Evolutionary conservation across 2,888 invertebrate genomes (phyloP).

Genomic region (Gasteruption jaculator): DNA sequence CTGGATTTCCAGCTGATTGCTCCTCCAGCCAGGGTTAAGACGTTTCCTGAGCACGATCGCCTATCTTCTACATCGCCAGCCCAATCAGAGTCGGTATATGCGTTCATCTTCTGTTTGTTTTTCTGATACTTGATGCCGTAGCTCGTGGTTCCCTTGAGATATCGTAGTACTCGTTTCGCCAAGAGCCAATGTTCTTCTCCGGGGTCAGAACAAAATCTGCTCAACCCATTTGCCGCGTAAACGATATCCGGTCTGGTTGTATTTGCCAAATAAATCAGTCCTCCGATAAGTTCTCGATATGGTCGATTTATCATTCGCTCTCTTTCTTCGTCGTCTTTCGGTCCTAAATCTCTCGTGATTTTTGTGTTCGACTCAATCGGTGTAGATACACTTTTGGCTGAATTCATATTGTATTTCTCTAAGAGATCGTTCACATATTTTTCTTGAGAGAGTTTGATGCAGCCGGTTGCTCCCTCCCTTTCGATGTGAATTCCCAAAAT

Average conservation of each 20-base stretch:
- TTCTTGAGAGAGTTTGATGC: slow-evolving; percentile 12
- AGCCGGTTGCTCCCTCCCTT: slow-evolving; percentile 12
- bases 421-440: slow-evolving; percentile 13
- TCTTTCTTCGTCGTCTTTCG: slow-evolving; percentile 11
- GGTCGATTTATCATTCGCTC: slow-evolving; percentile 18
- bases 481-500: slow-evolving; percentile 15
- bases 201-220: slow-evolving; percentile 19
- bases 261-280: slow-evolving; percentile 24
- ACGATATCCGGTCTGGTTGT: slow-evolving; percentile 24
- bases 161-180: slow-evolving; percentile 22
- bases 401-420: slow-evolving; percentile 10
- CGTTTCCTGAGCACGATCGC: slow-evolving; percentile 20
- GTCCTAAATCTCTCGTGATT: slow-evolving; percentile 18
- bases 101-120: slow-evolving; percentile 9
- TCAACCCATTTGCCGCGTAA: slow-evolving; percentile 20
- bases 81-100: slow-evolving; percentile 23
- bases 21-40: slow-evolving; percentile 9
- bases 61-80: slow-evolving; percentile 20
- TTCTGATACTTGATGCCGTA: slow-evolving; percentile 21
- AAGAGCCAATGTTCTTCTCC: slow-evolving; percentile 17
- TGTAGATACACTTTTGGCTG: slow-evolving; percentile 18
- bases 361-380: slow-evolving; percentile 23
- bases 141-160: slow-evolving; percentile 20
- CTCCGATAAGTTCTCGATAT: slow-evolving; percentile 24
- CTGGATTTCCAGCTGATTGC: slow-evolving; percentile 15